Conservation (phyloP, 2,797 vertebrate species). For the Acropternis orthonyx region DNA sequence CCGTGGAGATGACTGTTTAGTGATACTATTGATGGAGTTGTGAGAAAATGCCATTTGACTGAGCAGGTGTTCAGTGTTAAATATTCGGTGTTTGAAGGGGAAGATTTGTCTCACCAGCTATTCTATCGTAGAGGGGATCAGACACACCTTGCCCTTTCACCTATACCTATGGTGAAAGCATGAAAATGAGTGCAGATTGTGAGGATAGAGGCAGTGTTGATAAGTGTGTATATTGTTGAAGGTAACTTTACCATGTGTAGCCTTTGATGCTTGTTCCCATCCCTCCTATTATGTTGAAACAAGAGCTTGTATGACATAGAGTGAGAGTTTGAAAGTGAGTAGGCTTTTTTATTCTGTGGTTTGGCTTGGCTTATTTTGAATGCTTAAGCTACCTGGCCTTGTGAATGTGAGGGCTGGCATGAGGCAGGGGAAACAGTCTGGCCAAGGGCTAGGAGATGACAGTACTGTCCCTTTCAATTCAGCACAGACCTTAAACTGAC, state of each 20-base stretch:
- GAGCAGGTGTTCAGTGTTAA: not conserved
- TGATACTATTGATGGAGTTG: not conserved
- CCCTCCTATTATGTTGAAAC: not conserved
- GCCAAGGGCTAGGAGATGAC: not conserved
- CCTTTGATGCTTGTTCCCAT: not conserved
- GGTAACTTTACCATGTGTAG: not conserved
- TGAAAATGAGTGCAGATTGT: not conserved
- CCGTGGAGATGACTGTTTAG: not conserved
- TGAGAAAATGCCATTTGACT: not conserved
- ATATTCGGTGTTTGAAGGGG: not conserved
- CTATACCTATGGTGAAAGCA: not conserved
- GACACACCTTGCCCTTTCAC: not conserved
- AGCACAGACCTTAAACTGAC: not conserved
- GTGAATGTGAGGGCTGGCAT: not conserved
- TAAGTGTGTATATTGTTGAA: not conserved
- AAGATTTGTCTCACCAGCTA: not conserved
- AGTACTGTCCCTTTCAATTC: not conserved
- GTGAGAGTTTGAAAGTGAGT: not conserved
- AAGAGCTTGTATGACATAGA: not conserved
- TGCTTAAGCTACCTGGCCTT: not conserved
- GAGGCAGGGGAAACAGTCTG: not conserved
- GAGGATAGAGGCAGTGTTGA: not conserved
- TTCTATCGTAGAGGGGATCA: not conserved
- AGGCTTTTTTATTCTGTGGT: not conserved
- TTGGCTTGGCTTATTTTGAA: not conserved